Evolutionary conservation across 2,797 vertebrate genomes (phyloP).

Genomic region (Channallabes apus): DNA sequence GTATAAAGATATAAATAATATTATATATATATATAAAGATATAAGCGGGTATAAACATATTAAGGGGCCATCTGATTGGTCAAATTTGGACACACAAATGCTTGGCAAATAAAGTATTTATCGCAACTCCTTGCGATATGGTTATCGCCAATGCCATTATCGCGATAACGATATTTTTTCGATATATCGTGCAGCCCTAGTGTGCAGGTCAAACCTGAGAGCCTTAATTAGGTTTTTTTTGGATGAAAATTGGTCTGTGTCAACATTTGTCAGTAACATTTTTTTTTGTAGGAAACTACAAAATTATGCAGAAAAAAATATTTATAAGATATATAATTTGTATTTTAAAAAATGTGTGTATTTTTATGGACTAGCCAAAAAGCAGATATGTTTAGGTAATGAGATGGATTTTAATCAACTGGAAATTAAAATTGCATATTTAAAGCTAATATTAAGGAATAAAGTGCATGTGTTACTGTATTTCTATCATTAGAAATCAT

Average conservation of each 20-base stretch:
- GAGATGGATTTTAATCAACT: background rate
- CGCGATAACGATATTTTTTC: too few species aligned
- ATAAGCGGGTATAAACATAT: too few species aligned
- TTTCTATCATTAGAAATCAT: background rate
- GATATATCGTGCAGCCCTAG: too few species aligned
- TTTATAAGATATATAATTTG: background rate
- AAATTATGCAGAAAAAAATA: background rate
- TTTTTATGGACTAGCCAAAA: background rate
- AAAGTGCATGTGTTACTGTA: background rate
- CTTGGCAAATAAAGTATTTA: too few species aligned
- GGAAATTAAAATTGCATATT: too few species aligned
- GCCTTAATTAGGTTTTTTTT: background rate
- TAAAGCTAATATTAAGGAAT: background rate
- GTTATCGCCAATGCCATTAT: too few species aligned
- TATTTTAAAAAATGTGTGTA: background rate
- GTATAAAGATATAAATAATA: too few species aligned
- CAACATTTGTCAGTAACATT: background rate
- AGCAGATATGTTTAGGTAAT: background rate
- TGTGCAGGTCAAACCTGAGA: background rate
- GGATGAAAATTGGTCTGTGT: background rate
- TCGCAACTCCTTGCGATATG: too few species aligned
- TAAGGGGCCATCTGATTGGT: too few species aligned
- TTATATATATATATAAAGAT: too few species aligned
- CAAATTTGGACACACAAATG: too few species aligned
- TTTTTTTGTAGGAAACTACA: background rate